phyloP scores from a whole-genome alignment of 2,888 invertebrate species.

The Cosmia trapezina region DNA sequence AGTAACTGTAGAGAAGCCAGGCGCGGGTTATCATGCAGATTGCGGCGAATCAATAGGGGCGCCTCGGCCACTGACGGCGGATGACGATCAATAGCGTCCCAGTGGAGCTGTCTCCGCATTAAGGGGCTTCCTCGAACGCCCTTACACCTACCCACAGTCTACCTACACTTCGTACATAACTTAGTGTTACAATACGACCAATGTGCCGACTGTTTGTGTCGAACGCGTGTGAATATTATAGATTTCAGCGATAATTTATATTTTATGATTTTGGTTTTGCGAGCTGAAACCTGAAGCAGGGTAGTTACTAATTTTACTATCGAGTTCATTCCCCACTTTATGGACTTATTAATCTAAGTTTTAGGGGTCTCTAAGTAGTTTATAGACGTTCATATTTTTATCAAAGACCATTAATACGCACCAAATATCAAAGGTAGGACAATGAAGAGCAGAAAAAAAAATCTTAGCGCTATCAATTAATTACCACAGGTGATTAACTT shows the following conservation, averaged over 20 bases:
- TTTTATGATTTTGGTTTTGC: slow-evolving; percentile 30
- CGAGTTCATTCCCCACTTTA: slow-evolving; percentile 12
- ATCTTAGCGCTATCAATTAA: neutral
- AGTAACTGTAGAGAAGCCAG: slow-evolving; percentile 81
- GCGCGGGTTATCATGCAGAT: slow-evolving; percentile 90
- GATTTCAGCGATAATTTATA: slow-evolving; percentile 41
- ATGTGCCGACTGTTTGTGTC: slow-evolving; percentile 58
- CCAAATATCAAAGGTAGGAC: neutral
- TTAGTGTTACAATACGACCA: slow-evolving; percentile 67
- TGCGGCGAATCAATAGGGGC: slow-evolving; percentile 90
- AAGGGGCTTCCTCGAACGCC: slow-evolving; percentile 90
- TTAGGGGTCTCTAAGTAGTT: neutral
- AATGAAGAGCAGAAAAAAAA: no score
- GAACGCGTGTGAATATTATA: slow-evolving; percentile 55
- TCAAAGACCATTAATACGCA: neutral
- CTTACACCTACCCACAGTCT: slow-evolving; percentile 87
- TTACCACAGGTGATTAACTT: no score
- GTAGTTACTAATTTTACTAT: slow-evolving; percentile 7
- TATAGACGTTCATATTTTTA: neutral
- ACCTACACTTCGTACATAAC: slow-evolving; percentile 79
- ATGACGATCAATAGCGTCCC: slow-evolving; percentile 90
- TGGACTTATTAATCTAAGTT: neutral
- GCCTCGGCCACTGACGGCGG: slow-evolving; percentile 89
- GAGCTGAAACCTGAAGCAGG: slow-evolving; percentile 5
- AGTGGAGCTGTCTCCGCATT: slow-evolving; percentile 89